phyloP scores from a whole-genome alignment of 2,888 invertebrate genomes.

The Ochropacha duplaris region DNA sequence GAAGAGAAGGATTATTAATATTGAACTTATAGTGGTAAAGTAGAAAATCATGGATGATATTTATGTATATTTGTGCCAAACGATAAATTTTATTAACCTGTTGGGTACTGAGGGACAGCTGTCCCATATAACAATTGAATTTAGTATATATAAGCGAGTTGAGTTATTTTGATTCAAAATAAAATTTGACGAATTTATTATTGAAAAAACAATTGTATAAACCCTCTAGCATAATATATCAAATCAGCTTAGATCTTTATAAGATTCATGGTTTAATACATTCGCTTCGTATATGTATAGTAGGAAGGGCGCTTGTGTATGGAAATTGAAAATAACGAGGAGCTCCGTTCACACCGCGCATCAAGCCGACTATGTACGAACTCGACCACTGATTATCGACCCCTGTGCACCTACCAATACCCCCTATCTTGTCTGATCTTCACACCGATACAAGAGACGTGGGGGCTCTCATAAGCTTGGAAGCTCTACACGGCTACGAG shows the following conservation, averaged over 20 bases:
- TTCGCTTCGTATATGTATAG: constrained; percentile 69
- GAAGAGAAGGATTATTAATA: too few species aligned
- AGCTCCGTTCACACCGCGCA: constrained; percentile 76
- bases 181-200: too few species aligned
- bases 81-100: too few species aligned
- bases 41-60: too few species aligned
- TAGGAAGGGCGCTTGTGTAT: constrained; percentile 73
- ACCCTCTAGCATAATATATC: constrained; percentile 40
- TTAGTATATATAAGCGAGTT: too few species aligned
- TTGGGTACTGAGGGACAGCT: too few species aligned
- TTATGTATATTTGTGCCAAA: too few species aligned
- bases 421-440: constrained; percentile 61
- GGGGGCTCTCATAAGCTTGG: constrained; percentile 65
- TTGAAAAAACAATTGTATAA: constrained; percentile 38
- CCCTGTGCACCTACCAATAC: constrained; percentile 57
- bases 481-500: constrained; percentile 65
- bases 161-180: too few species aligned
- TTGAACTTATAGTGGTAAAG: too few species aligned
- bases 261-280: constrained; percentile 80
- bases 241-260: constrained; percentile 72
- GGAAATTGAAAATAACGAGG: constrained; percentile 83
- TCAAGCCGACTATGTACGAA: constrained; percentile 67
- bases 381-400: constrained; percentile 65
- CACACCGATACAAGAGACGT: constrained; percentile 55
- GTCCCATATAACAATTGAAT: too few species aligned